These are phyloP conservation scores for Salvator merianae DNA, from an alignment of 2,113 vertebrate genomes.

Conservation along the genomic window DNA sequence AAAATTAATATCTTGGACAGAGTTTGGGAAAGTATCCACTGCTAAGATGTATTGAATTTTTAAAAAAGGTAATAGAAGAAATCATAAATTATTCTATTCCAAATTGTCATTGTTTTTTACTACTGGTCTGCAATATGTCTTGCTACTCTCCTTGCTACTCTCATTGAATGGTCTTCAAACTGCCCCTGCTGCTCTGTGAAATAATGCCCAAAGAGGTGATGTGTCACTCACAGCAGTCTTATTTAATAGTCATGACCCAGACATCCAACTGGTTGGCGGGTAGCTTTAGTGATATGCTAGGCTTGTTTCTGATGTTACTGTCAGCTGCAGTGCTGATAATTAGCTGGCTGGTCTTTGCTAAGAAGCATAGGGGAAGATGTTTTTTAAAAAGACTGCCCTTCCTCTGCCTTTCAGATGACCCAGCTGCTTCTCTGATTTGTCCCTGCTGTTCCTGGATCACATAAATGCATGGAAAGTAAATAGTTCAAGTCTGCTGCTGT, in stretches of 20 bases:
- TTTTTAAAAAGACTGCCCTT: neutral
- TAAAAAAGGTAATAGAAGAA: neutral
- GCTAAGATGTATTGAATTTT: too few species aligned
- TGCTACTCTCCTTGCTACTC: neutral
- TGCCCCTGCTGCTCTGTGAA: neutral
- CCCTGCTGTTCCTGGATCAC: neutral
- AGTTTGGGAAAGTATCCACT: too few species aligned
- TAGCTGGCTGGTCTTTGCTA: neutral
- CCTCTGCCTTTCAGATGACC: neutral
- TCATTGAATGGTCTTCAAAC: neutral
- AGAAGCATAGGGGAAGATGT: neutral
- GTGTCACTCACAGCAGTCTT: neutral
- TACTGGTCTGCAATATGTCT: neutral
- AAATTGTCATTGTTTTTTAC: neutral
- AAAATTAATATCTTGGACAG: too few species aligned
- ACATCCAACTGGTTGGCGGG: neutral
- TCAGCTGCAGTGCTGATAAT: neutral
- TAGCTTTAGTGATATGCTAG: neutral
- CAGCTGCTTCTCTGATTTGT: neutral
- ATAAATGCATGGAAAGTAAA: neutral
- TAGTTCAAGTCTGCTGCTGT: neutral
- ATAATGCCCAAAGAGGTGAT: neutral
- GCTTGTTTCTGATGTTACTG: neutral
- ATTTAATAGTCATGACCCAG: neutral
- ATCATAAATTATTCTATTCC: neutral